A percentile compares a stretch with the other conserved stretches of the same genome.
Evolutionary conservation across 2,797 vertebrate species (phyloP).

Genomic region (Agapornis canus): DNA sequence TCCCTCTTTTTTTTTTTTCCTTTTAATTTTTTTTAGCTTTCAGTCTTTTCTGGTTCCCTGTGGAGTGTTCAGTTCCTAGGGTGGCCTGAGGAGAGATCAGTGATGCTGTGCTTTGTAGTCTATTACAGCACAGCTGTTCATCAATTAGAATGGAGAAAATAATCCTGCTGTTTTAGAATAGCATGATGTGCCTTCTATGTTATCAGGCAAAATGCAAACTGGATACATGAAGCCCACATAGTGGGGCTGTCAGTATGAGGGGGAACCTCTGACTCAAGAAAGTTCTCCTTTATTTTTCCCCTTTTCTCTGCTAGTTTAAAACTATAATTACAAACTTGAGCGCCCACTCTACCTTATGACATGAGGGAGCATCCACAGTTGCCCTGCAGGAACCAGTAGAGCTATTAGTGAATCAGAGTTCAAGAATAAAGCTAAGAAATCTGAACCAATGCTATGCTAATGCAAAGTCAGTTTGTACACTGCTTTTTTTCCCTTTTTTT

Average conservation of each 20-base stretch:
- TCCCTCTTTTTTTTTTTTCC: not conserved
- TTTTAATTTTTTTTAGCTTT: not conserved
- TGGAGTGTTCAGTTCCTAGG: slow-evolving; percentile 68
- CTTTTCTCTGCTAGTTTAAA: slow-evolving; percentile 14
- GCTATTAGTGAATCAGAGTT: slow-evolving; percentile 30
- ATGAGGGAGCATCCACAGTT: not conserved
- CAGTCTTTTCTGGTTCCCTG: slow-evolving; percentile 53
- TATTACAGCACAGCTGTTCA: slow-evolving; percentile 75
- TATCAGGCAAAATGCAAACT: slow-evolving; percentile 67
- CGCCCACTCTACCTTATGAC: slow-evolving; percentile 17
- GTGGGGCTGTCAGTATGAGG: slow-evolving; percentile 16
- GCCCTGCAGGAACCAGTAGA: slow-evolving; percentile 21
- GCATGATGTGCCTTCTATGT: slow-evolving; percentile 46
- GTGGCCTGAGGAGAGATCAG: slow-evolving; percentile 76
- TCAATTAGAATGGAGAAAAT: slow-evolving; percentile 70
- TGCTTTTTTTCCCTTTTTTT: not conserved
- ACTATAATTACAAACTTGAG: slow-evolving; percentile 34
- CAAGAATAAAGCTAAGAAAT: slow-evolving; percentile 40
- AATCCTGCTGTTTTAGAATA: slow-evolving; percentile 67
- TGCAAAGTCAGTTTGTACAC: not conserved
- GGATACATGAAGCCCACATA: slow-evolving; percentile 54
- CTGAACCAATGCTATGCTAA: slow-evolving; percentile 10
- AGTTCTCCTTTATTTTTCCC: slow-evolving; percentile 29
- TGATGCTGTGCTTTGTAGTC: slow-evolving; percentile 69
- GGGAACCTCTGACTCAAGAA: slow-evolving; percentile 5